Percentiles rank a stretch among this genome's conserved stretches.
These are phyloP conservation scores for Hypanus sabinus DNA, from an alignment of 2,113 vertebrate species.

Conservation along the genomic window DNA sequence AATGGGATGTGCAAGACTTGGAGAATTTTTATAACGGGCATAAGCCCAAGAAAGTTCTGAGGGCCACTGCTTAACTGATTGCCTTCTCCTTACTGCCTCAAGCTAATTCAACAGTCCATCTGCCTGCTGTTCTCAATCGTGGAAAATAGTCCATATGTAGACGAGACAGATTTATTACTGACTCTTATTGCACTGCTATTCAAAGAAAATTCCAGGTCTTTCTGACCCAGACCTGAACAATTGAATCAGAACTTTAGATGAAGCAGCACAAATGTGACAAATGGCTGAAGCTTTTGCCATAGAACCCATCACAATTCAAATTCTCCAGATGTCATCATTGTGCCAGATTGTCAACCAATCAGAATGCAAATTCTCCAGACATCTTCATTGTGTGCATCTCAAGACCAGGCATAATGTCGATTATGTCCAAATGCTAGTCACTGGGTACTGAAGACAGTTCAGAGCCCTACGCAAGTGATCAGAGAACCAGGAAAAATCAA, in stretches of 20 bases:
- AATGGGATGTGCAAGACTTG: not conserved
- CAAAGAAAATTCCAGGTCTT: not conserved
- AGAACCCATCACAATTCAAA: no score
- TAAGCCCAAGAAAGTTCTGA: not conserved
- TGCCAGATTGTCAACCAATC: not conserved
- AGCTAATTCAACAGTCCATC: not conserved
- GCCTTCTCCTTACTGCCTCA: not conserved
- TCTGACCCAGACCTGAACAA: not conserved
- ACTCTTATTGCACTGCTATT: not conserved
- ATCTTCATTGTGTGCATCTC: no score
- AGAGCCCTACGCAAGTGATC: not conserved
- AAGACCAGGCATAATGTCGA: no score
- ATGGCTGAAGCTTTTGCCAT: not conserved
- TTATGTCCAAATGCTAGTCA: not conserved
- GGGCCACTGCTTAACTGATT: not conserved
- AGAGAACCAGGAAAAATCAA: not conserved
- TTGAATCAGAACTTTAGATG: not conserved
- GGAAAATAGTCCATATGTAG: not conserved
- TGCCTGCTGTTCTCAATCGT: not conserved
- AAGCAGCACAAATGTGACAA: not conserved
- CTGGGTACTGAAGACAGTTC: not conserved
- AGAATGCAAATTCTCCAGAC: no score
- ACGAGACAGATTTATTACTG: conserved; percentile 15
- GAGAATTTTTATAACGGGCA: not conserved
- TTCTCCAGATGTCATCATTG: no score